A percentile compares a stretch with the other conserved stretches of the same genome.
Evolutionary conservation across 2,113 vertebrate species (phyloP).

Genomic region (Notechis scutatus): DNA sequence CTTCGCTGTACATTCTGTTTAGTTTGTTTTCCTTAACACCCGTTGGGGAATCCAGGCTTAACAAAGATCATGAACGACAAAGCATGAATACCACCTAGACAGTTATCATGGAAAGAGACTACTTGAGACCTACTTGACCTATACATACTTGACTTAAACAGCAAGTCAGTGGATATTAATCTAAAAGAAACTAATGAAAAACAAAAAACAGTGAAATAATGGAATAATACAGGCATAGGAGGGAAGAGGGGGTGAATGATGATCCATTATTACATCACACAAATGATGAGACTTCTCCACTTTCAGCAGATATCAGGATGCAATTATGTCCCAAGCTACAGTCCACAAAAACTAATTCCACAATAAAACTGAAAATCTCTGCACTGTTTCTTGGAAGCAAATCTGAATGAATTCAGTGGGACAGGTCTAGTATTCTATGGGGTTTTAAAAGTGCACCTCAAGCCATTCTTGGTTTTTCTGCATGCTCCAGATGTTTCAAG

Average conservation of each 20-base stretch:
- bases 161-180: conserved; percentile 64
- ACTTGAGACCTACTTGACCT: conserved; percentile 86
- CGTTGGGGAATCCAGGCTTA: too few species aligned
- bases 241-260: neutral
- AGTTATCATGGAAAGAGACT: conserved; percentile 76
- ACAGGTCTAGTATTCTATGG: neutral
- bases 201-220: conserved; percentile 31
- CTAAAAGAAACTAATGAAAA: conserved; percentile 51
- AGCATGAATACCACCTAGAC: conserved; percentile 69
- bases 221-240: conserved; percentile 10
- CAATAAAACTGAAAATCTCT: neutral
- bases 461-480: neutral
- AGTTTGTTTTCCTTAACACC: too few species aligned
- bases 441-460: neutral
- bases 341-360: neutral
- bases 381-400: neutral
- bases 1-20: too few species aligned
- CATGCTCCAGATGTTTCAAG: neutral
- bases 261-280: neutral
- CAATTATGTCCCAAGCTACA: neutral
- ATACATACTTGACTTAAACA: conserved; percentile 82
- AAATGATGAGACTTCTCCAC: neutral
- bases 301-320: neutral
- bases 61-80: conserved; percentile 21
- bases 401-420: neutral